Base-by-base conservation (phyloP, 2,113 vertebrate genomes). In the Podocnemis expansa region DNA sequence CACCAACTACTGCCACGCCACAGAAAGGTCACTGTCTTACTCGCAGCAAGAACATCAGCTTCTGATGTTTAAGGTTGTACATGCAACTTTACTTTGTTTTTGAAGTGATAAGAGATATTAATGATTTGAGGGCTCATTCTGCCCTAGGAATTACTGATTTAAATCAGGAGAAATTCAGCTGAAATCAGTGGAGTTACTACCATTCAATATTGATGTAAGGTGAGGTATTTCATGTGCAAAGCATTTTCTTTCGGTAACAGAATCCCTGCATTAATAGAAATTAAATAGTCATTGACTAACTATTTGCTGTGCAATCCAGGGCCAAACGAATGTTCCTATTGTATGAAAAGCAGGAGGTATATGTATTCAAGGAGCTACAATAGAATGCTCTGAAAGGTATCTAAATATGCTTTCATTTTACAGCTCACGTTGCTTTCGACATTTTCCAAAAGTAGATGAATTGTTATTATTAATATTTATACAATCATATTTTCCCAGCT, bases 221-320 rank as follows among this genome's bases (percentile, higher is more conserved):
- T 76, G 41, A 45, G 41, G 38, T 24, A 25, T 43, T 84, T 87
- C 41, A 41, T 67, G 21, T 55, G 89, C 27, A 41, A 90, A 63
- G 7, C n/a, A 60, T 85, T 91, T 73, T 84, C 41, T 38, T 58
- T 75, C 17, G 6, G 8, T 75, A 94, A 84, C 27, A 80, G 56
- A 87, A 49, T 31, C 31, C 81, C 85, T 52, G 56, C 58, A 80
- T 91, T 92, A 93, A 95, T 1, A 0, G 43, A 83, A 93, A 92
- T 93, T 70, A 95, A 93, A 92, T 92, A 95, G 92, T 93, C 41
- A 96, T 92, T 95, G 86, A 87, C 80, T 73, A 94, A 88, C 45
- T 78, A 93, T 43, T 93, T 89, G 55, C 31, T 21, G 82, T 84
- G 60, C 67, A 89, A 95, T 75, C 84, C 78, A 91, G 67, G 1